Base-by-base conservation (phyloP, 2,797 vertebrate species). In the Chelmon rostratus region DNA sequence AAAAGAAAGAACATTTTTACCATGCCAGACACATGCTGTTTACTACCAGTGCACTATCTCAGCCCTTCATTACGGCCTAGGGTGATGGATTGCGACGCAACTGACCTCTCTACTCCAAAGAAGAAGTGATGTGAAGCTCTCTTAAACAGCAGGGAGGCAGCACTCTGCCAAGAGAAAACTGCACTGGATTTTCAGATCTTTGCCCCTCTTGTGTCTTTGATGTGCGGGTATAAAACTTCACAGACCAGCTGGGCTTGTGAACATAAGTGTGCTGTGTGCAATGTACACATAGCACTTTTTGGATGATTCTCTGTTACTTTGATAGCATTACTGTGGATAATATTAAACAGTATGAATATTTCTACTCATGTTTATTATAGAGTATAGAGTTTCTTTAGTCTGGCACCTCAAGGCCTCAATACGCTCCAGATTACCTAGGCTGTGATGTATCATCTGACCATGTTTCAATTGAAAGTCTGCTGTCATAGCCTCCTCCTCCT, bases 111-210 rank as follows among this genome's bases (percentile, higher is more conserved):
- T 63, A 11, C 53, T 57, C 28, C 31, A 53, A 38, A 46, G 64
- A 31, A 52, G 58, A 38, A 37, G 69, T 40, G 58, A 46, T 15
- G 21, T 28, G 52, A 74, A 50, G 18, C 38, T 64, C 50, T 66
- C 12, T 49, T 21, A 57, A 44, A 69, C 71, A 75, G 81, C 76
- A 68, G 47, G 62, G 56, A 67, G 31, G 53, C 54, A 50, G 40
- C 47, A 44, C 0, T 35, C 62, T 63, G 67, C 47, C 53, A 35
- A 3, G 8, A 75, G 75, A 52, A 68, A 73, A 1, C 35, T 73
- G 28, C 18, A 63, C 64, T 58, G 15, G 28, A 52, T 61, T 66
- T 49, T 73, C 71, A 63, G 42, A 74, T 81, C 54, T 59, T 31
- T 28, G 44, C 52, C 28, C 68, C n/a, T 66, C 47, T 59, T 62